phyloP scores from a whole-genome alignment of 1,140 invertebrate genomes.

The Parapsyche elsis region DNA sequence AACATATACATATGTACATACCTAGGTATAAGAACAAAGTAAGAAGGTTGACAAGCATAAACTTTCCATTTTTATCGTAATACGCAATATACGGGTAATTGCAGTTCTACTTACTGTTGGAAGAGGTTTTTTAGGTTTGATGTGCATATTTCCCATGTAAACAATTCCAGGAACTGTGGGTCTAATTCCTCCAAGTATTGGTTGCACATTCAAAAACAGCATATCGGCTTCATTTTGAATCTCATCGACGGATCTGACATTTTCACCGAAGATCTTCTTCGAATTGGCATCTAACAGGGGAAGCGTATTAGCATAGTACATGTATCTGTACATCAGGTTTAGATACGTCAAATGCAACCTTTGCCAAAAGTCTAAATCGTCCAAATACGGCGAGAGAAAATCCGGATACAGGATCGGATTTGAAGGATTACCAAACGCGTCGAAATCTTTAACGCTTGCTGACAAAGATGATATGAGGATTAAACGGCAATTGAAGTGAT shows the following conservation, averaged over 20 bases:
- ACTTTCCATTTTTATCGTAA: too few species aligned
- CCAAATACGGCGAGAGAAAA: conserved; percentile 44
- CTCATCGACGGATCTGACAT: conserved; percentile 55
- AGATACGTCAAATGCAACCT: conserved; percentile 57
- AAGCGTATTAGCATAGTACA: conserved; percentile 41
- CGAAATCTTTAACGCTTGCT: not conserved
- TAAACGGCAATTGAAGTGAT: conserved; percentile 59
- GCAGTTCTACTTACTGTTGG: conserved; percentile 52
- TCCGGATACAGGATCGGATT: conserved; percentile 59
- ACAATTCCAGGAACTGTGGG: conserved; percentile 55
- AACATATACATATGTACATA: too few species aligned
- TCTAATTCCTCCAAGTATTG: conserved; percentile 55
- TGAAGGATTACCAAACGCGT: conserved; percentile 58
- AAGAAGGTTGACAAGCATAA: too few species aligned
- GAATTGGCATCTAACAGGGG: conserved; percentile 54
- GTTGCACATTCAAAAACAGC: conserved; percentile 59
- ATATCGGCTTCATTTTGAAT: conserved; percentile 56
- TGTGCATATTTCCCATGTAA: conserved; percentile 55
- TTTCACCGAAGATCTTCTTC: conserved; percentile 58
- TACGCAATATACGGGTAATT: too few species aligned
- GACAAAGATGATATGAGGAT: conserved; percentile 55
- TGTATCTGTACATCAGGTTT: conserved; percentile 46
- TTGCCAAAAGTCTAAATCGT: conserved; percentile 57
- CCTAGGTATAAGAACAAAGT: too few species aligned
- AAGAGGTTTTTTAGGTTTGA: conserved; percentile 51